Base-by-base conservation (phyloP, 2,797 vertebrate species). In the Syndactyla subalaris region DNA sequence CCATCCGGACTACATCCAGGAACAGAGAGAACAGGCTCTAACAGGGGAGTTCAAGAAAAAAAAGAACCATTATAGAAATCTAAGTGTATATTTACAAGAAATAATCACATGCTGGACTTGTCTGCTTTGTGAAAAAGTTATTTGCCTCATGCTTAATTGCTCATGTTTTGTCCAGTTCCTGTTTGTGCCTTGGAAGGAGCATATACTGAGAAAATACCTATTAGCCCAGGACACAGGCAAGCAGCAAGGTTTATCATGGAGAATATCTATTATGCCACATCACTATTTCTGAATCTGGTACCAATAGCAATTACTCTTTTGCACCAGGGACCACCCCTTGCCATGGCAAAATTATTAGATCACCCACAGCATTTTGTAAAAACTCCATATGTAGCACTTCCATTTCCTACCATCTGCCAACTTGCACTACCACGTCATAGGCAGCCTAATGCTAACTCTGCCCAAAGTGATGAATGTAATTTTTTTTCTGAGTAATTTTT, bases 1-100 rank as follows among this genome's bases (percentile, higher is more conserved):
- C 61, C 58, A 91, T 68, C 24, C 49, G 65, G 65, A 95, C 38
- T 65, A 91, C 75, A 89, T 95, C 80, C 86, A 93, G 57, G 8
- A 13, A 76, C 34, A 67, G 45, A 49, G 38, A 51, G 67, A 91
- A 66, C 3, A 14, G 75, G 39, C 13, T 76, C n/a, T 66, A 79
- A 52, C 9, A 16, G 41, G 22, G 14, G 10, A 85, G 52, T 45
- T 77, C 27, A 89, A 79, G 32, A 13, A 74, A 92, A 92, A 38
- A 63, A 39, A 58, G 5, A 14, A 67, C 59, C 62, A 58, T 89
- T 74, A 38, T 12, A 73, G 34, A 36, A 65, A 20, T 55, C 9
- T 38, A 84, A 88, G 9, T 12, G 8, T 32, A 72, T 51, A 72
- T 24, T n/a, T 61, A 41, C n/a, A 68, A 75, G 43, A 89, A 88